A percentile compares a stretch with the other conserved stretches of the same genome.
Conservation (phyloP, 2,113 vertebrate genomes). For the Megaptera novaeangliae region DNA sequence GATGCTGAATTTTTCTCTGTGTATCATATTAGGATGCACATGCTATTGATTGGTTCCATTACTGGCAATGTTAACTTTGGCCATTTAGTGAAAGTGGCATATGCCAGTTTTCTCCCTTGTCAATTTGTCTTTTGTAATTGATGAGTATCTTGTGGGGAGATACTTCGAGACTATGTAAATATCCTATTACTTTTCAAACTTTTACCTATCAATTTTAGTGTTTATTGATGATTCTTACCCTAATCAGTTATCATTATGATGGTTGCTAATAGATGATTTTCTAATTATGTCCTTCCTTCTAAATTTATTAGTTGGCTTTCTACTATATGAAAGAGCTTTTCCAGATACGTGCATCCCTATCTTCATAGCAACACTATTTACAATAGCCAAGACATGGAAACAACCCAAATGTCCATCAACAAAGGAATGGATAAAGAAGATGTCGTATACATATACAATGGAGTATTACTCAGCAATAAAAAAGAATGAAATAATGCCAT, state of each 20-base stretch:
- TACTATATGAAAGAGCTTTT: not conserved
- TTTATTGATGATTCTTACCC: not conserved
- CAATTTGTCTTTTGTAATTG: not conserved
- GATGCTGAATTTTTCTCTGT: not conserved
- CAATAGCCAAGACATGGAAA: not conserved
- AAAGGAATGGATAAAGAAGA: not conserved
- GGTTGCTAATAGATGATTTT: not conserved
- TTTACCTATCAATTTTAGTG: not conserved
- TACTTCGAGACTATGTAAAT: not conserved
- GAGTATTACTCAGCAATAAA: not conserved
- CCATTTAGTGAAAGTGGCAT: not conserved
- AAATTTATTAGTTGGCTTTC: not conserved
- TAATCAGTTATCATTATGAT: not conserved
- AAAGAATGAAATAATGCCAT: not conserved
- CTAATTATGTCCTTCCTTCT: not conserved
- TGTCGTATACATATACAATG: not conserved
- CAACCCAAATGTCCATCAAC: not conserved
- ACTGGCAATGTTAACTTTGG: not conserved
- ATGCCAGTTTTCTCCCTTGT: not conserved
- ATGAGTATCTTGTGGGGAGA: not conserved
- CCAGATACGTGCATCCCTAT: not conserved
- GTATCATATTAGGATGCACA: not conserved
- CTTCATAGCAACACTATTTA: not conserved
- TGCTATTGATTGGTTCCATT: not conserved
- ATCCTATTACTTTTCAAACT: not conserved